Evolutionary conservation across 2,113 vertebrate genomes (phyloP).

Genomic region (Ageneiosus marmoratus): DNA sequence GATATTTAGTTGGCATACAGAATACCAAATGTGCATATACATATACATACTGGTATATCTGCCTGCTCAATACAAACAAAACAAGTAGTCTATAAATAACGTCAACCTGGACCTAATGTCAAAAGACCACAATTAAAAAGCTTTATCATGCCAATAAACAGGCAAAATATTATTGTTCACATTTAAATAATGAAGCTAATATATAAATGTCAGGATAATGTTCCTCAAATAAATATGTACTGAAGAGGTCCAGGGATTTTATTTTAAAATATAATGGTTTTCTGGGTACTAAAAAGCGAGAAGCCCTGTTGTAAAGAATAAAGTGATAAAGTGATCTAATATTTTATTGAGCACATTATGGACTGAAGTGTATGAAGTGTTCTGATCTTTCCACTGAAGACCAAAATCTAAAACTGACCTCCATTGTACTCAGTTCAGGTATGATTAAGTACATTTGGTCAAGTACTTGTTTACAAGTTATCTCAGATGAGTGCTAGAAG

Average conservation of each 20-base stretch:
- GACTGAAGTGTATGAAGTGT: neutral
- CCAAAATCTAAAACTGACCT: neutral
- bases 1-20: neutral
- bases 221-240: neutral
- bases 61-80: neutral
- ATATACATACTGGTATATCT: neutral
- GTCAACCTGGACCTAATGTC: neutral
- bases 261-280: neutral
- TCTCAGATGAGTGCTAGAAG: no score
- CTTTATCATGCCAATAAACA: neutral
- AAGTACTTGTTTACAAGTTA: neutral
- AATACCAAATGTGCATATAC: neutral
- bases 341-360: neutral
- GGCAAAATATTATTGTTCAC: neutral
- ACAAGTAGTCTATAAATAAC: neutral
- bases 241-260: neutral
- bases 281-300: neutral
- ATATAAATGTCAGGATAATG: neutral
- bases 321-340: neutral
- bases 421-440: neutral
- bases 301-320: neutral
- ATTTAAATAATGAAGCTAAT: neutral
- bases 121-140: neutral
- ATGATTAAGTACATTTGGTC: neutral
- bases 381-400: neutral